Evolutionary conservation across 2,888 invertebrate species (phyloP).

Genomic region (Brenthis ino): DNA sequence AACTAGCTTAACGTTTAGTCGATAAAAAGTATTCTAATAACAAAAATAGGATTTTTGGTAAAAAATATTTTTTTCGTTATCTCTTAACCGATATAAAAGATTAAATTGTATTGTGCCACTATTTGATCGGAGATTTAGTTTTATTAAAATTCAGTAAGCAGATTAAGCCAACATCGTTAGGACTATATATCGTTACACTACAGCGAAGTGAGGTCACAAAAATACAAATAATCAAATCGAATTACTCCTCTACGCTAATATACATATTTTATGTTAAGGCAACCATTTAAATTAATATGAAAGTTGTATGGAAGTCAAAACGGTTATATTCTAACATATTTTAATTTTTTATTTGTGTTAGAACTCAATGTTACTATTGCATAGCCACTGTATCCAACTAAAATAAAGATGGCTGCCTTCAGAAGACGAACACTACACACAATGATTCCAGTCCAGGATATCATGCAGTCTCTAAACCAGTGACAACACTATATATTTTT

Average conservation of each 20-base stretch:
- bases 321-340: too few relatives aligned
- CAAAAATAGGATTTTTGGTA: conserved; percentile 72
- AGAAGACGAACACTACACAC: conserved; percentile 11
- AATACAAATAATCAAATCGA: conserved; percentile 8
- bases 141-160: conserved; percentile 22
- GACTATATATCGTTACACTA: conserved; percentile 20
- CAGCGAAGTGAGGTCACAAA: conserved; percentile 20
- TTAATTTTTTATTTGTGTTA: too few relatives aligned
- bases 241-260: not conserved
- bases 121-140: conserved; percentile 41
- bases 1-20: conserved; percentile 62
- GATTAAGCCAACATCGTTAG: conserved; percentile 25
- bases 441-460: conserved; percentile 3
- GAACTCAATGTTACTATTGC: too few relatives aligned
- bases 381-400: not conserved
- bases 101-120: conserved; percentile 60
- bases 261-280: conserved; percentile 1
- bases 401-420: conserved; percentile 1
- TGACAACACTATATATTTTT: conserved; percentile 5
- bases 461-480: not conserved
- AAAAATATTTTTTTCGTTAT: conserved; percentile 67
- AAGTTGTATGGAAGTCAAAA: too few relatives aligned
- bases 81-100: conserved; percentile 61
- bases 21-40: conserved; percentile 70
- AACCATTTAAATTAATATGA: not conserved